A percentile compares a stretch with the other conserved stretches of the same genome.
Evolutionary conservation across 2,797 vertebrate species (phyloP).

Genomic region (Orientallactaga sibirica): DNA sequence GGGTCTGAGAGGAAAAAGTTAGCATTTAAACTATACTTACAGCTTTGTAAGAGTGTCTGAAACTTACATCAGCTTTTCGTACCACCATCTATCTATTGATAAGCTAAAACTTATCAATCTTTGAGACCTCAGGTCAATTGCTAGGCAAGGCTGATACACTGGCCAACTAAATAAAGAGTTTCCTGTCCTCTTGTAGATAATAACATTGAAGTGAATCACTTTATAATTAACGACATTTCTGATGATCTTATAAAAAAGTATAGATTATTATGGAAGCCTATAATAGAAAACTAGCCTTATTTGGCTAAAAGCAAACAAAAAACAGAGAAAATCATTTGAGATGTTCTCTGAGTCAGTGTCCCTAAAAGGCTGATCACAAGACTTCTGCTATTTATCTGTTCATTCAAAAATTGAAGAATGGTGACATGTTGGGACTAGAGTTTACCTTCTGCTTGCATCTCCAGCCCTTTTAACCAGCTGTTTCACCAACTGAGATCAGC

Average conservation of each 20-base stretch:
- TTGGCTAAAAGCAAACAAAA: too few species aligned
- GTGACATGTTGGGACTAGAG: background rate
- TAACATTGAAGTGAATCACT: too few species aligned
- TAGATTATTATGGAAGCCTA: too few species aligned
- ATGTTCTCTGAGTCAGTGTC: background rate
- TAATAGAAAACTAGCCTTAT: too few species aligned
- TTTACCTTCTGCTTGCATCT: background rate
- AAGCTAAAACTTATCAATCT: background rate
- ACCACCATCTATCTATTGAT: background rate
- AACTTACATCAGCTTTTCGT: background rate
- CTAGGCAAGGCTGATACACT: too few species aligned
- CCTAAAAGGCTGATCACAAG: background rate
- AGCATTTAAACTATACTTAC: slow-evolving; percentile 2
- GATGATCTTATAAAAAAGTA: too few species aligned
- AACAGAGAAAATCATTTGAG: background rate
- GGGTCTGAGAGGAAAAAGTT: background rate
- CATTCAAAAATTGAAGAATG: background rate
- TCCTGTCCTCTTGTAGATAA: too few species aligned
- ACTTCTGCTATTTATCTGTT: background rate
- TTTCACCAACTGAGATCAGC: background rate
- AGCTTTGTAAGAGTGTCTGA: background rate
- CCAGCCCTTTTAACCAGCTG: background rate
- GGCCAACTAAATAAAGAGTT: too few species aligned
- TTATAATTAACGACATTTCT: too few species aligned
- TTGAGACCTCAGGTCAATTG: background rate